Base-by-base conservation (phyloP, 2,888 invertebrate genomes). In the Oegoconia quadripuncta region DNA sequence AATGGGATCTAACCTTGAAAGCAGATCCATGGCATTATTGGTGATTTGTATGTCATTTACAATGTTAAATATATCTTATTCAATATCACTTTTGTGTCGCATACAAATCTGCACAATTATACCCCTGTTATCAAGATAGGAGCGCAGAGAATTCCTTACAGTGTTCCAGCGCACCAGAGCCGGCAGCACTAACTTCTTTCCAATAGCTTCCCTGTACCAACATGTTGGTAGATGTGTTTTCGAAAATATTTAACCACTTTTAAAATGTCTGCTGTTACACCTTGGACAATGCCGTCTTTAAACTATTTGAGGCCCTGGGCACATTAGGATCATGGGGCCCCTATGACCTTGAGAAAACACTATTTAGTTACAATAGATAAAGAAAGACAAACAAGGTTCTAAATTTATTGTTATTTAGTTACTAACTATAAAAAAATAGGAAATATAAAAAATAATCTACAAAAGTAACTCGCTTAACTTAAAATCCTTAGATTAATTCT, bases 161-260 rank as follows among this genome's bases (percentile, higher is more conserved):
- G 49, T 42, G 36, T 49, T 51, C 47, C 45, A 42, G 37, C 48
- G 42, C 28, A 50, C 36, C 22, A 39, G 41, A 25, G 40, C 31
- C 29, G 47, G 49, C 34, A 47, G 36, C 17, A 48, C 31, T 20
- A 48, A 37, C 32, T 44, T 42, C 33, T 49, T 51, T 12, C 42
- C 48, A 11, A 30, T 37, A 8, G 37, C 39, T 33, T 38, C 34
- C 37, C 39, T 49, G 34, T 42, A 49, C 35, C 36, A 42, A 15
- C 42, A 35, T 42, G 44, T 38, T 32, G 46, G 47, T 20, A 51
- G 31, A 40, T 51, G 44, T 27, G 44, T 47, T 51, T 51, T 40
- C 44, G 26, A 39, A 46, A 49, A 41, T 51, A 51, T 44, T 49
- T 51, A 27, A 50, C 41, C 25, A 47, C 38, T 42, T 46, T 37